Evolutionary conservation across 2,113 vertebrate genomes (phyloP).

Genomic region (Sylvia atricapilla): DNA sequence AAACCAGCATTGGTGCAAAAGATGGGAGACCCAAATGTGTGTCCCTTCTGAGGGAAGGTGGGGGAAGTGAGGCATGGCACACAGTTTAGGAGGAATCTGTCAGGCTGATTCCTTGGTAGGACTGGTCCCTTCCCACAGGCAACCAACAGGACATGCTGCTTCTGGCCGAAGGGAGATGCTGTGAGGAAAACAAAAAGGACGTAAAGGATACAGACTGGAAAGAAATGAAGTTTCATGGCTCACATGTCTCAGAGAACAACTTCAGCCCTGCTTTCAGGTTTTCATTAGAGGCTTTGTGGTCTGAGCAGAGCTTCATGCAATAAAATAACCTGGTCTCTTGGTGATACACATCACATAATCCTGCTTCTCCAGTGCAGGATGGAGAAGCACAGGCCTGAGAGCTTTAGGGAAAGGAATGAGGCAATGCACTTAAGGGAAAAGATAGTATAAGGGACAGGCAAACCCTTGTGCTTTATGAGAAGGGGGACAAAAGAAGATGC

Average conservation of each 20-base stretch:
- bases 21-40: fast-evolving
- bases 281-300: not conserved
- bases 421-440: not conserved
- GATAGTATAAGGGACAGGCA: not conserved
- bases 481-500: not conserved
- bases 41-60: not conserved
- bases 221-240: not conserved
- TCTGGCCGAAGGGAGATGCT: not conserved
- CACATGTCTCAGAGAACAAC: fast-evolving
- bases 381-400: not conserved
- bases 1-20: not conserved
- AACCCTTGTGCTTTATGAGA: not conserved
- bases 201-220: fast-evolving
- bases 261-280: not conserved
- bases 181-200: not conserved
- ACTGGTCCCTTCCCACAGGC: no score
- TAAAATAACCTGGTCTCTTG: not conserved
- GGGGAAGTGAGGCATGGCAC: not conserved
- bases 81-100: not conserved
- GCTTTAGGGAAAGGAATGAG: not conserved
- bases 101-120: not conserved
- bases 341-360: not conserved
- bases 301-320: not conserved
- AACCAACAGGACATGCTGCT: not conserved
- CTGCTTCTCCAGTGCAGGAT: not conserved